These are phyloP conservation scores for Drosophila paucipuncta DNA, from an alignment of 2,888 invertebrate genomes.

Conservation along the genomic window DNA sequence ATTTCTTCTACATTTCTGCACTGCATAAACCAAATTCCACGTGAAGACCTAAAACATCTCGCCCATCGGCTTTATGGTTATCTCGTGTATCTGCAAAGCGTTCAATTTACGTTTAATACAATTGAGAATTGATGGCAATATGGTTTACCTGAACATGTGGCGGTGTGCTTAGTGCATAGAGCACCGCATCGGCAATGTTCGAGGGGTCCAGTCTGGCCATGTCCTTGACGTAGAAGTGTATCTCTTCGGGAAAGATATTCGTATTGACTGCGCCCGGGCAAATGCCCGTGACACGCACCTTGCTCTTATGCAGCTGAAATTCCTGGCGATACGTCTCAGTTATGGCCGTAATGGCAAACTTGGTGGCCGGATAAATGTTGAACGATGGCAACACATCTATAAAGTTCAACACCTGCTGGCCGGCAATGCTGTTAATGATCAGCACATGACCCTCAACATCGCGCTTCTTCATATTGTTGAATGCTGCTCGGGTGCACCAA, in stretches of 20 bases:
- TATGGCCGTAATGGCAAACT: slow-evolving; percentile 85
- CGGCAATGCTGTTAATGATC: slow-evolving; percentile 85
- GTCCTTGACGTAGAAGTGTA: slow-evolving; percentile 82
- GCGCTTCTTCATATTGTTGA: slow-evolving; percentile 86
- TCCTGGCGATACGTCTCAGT: slow-evolving; percentile 85
- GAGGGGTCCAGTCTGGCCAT: slow-evolving; percentile 81
- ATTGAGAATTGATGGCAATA: background rate
- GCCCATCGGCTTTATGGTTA: slow-evolving; percentile 84
- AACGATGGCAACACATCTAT: slow-evolving; percentile 83
- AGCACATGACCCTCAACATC: slow-evolving; percentile 86
- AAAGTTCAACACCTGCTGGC: slow-evolving; percentile 83
- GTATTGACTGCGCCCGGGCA: slow-evolving; percentile 84
- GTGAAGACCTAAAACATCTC: slow-evolving; percentile 77
- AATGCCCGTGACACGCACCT: slow-evolving; percentile 83
- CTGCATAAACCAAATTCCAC: slow-evolving; percentile 19
- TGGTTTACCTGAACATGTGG: slow-evolving; percentile 80
- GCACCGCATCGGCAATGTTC: slow-evolving; percentile 83
- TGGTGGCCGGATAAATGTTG: slow-evolving; percentile 85
- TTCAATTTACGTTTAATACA: background rate
- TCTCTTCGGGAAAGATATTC: slow-evolving; percentile 83
- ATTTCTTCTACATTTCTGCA: background rate
- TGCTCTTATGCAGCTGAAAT: slow-evolving; percentile 82
- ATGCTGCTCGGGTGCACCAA: slow-evolving; percentile 86
- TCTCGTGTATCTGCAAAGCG: slow-evolving; percentile 79
- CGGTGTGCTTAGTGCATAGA: slow-evolving; percentile 82